phyloP scores from a whole-genome alignment of 2,113 vertebrate species.

The Percina caprodes region DNA sequence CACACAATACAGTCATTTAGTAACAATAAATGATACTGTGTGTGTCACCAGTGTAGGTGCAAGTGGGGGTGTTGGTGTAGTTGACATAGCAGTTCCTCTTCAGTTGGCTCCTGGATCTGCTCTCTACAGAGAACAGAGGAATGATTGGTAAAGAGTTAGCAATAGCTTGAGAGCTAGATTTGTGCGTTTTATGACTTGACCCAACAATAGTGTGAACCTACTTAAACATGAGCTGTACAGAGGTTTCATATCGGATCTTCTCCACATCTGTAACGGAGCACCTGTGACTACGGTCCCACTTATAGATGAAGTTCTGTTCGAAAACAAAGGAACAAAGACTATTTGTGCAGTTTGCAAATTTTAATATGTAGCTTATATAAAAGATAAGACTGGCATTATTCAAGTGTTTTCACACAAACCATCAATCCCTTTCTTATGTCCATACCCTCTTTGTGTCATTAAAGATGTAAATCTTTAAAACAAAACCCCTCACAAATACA shows the following conservation, averaged over 20 bases:
- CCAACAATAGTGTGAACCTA: constrained; percentile 45
- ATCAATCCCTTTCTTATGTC: neutral
- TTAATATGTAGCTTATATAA: neutral
- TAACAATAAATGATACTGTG: neutral
- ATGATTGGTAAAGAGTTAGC: neutral
- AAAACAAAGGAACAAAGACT: neutral
- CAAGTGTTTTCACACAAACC: neutral
- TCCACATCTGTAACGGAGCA: constrained; percentile 81
- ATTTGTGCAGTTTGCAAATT: neutral
- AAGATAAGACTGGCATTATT: neutral
- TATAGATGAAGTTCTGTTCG: constrained; percentile 94
- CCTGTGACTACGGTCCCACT: constrained; percentile 91
- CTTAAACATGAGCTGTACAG: constrained; percentile 93
- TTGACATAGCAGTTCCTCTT: constrained; percentile 89
- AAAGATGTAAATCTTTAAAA: no score
- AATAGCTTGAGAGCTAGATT: neutral
- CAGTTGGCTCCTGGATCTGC: constrained; percentile 92
- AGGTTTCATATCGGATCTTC: constrained; percentile 83
- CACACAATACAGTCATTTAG: neutral
- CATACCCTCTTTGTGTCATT: neutral
- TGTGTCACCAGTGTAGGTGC: constrained; percentile 77
- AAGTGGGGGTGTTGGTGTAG: constrained; percentile 91
- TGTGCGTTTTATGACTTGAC: neutral
- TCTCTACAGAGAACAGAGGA: constrained; percentile 80
- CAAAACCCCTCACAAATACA: no score